Evolutionary conservation across 2,888 invertebrate species (phyloP), one percentile per base, ranked within the genome.

Genomic region (Platerodrilus igneus): DNA sequence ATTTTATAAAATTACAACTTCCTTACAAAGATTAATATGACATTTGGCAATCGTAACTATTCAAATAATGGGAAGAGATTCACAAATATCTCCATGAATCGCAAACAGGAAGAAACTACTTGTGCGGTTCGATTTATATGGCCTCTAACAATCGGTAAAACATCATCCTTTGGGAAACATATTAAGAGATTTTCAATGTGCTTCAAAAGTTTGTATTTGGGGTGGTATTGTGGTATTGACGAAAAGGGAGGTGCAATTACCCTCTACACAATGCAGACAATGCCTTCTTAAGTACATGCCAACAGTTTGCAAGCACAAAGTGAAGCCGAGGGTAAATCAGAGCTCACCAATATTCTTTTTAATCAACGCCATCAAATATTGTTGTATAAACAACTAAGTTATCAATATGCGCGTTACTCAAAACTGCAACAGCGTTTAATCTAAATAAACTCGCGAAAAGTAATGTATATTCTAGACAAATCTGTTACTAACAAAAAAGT

Each of bases 21-120:
- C n/a, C n/a, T n/a, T n/a, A n/a, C n/a, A n/a, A n/a, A n/a, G n/a
- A n/a, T n/a, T n/a, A n/a, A n/a, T n/a, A n/a, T n/a, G n/a, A n/a
- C n/a, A n/a, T n/a, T n/a, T n/a, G n/a, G n/a, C n/a, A n/a, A n/a
- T n/a, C n/a, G n/a, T n/a, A n/a, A n/a, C n/a, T n/a, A n/a, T n/a
- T n/a, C n/a, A n/a, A n/a, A n/a, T n/a, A n/a, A n/a, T n/a, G n/a
- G n/a, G n/a, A n/a, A n/a, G n/a, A n/a, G n/a, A n/a, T n/a, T n/a
- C n/a, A n/a, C n/a, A n/a, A n/a, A n/a, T n/a, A n/a, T n/a, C n/a
- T n/a, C n/a, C n/a, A n/a, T n/a, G n/a, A n/a, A n/a, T n/a, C n/a
- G n/a, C 50, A 56, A 53, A 56, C 58, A 56, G 59, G 59, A 58
- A 58, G 48, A 48, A 49, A 42, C 50, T 49, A 55, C 57, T 58